phyloP scores from a whole-genome alignment of 1,140 invertebrate genomes.

The Aricia agestis region DNA sequence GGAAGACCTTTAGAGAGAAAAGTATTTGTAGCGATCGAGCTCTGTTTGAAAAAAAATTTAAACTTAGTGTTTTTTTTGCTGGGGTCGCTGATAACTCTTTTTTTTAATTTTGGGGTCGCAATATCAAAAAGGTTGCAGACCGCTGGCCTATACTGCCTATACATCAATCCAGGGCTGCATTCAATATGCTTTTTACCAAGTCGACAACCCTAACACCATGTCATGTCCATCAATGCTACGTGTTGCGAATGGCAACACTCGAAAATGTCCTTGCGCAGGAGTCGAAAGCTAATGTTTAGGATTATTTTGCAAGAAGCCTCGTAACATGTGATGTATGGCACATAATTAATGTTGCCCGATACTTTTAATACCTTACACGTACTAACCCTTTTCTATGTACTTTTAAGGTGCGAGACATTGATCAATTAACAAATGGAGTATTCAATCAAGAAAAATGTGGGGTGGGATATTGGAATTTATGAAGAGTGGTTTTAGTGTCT shows the following conservation, averaged over 20 bases:
- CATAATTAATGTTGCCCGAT: constrained; percentile 32
- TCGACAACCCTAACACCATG: neutral
- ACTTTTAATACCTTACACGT: constrained; percentile 15
- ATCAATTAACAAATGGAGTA: neutral
- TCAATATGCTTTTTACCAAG: neutral
- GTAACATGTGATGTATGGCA: constrained; percentile 43
- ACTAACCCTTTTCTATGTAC: neutral
- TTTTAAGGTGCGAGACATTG: neutral
- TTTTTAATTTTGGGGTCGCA: too few species aligned
- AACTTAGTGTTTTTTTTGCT: too few species aligned
- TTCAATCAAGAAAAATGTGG: too few species aligned
- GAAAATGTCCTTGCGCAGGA: constrained; percentile 55
- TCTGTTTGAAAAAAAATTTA: too few species aligned
- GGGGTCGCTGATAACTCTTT: too few species aligned
- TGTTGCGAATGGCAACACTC: constrained; percentile 26
- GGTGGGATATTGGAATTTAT: too few species aligned
- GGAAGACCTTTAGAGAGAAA: too few species aligned
- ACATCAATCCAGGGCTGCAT: too few species aligned
- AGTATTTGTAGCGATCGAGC: too few species aligned
- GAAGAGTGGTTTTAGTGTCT: too few species aligned
- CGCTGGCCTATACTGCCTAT: too few species aligned
- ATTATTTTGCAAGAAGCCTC: constrained; percentile 51
- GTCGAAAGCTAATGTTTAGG: constrained; percentile 56
- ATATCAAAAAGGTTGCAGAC: too few species aligned
- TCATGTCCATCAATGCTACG: neutral